A percentile compares a stretch with the other conserved stretches of the same genome.
Conservation (phyloP, 2,113 vertebrate genomes). For the Orcinus orca region DNA sequence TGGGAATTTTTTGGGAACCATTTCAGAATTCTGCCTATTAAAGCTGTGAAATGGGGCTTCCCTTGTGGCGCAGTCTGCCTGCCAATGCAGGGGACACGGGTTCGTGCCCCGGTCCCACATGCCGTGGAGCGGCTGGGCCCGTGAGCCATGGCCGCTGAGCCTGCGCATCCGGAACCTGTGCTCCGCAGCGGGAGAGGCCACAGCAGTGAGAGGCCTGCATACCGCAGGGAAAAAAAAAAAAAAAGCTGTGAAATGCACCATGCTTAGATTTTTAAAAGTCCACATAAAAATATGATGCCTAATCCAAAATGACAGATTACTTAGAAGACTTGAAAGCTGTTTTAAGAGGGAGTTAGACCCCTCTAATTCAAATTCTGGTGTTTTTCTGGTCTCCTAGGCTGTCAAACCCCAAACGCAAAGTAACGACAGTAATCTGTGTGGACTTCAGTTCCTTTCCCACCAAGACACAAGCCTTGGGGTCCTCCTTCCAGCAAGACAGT, state of each 20-base stretch:
- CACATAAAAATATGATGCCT: background rate
- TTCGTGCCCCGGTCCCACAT: too few relatives aligned
- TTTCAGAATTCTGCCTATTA: background rate
- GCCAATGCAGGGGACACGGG: too few relatives aligned
- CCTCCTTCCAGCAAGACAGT: background rate
- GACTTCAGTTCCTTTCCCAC: background rate
- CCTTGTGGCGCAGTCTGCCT: too few relatives aligned
- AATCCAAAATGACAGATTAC: background rate
- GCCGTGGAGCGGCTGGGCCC: too few relatives aligned
- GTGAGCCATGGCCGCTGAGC: too few relatives aligned
- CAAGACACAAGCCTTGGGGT: background rate
- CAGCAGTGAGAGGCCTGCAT: too few relatives aligned
- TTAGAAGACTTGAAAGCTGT: background rate
- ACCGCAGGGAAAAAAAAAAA: too few relatives aligned
- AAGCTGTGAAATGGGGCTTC: background rate
- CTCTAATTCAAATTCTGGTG: background rate
- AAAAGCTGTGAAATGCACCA: background rate
- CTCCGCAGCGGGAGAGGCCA: too few relatives aligned
- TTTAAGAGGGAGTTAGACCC: background rate
- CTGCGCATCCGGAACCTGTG: too few relatives aligned
- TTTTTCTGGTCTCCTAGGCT: background rate
- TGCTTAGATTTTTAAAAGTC: background rate
- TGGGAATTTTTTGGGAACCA: background rate
- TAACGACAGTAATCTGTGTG: background rate
- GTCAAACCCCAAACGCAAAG: background rate